Percentiles rank a stretch among this genome's conserved stretches.
phyloP scores from a whole-genome alignment of 1,140 invertebrate genomes.

The Dryas iulia region DNA sequence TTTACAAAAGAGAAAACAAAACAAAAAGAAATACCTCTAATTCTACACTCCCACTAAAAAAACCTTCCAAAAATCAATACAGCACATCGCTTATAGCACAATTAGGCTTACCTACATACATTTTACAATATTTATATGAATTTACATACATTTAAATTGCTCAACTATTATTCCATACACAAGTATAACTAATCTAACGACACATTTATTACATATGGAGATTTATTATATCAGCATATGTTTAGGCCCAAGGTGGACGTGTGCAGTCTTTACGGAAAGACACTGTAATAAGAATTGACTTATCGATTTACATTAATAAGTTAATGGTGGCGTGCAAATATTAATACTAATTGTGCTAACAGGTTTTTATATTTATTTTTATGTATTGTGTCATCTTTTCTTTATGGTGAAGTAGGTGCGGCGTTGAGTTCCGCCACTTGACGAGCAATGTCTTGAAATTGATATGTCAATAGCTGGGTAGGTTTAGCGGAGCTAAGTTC shows the following conservation, averaged over 20 bases:
- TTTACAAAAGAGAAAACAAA: too few species aligned
- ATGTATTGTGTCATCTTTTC: not conserved
- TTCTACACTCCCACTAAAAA: too few species aligned
- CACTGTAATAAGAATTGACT: slow-evolving; percentile 1
- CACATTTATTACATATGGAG: slow-evolving; percentile 5
- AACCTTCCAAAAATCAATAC: too few species aligned
- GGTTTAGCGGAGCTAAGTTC: too few species aligned
- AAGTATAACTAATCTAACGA: slow-evolving; percentile 7
- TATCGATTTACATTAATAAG: slow-evolving; percentile 17
- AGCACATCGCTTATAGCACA: too few species aligned
- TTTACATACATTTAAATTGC: not conserved
- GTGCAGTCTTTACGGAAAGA: slow-evolving; percentile 10
- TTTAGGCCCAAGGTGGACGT: slow-evolving; percentile 17
- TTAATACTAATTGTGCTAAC: not conserved
- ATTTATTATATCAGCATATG: slow-evolving; percentile 19
- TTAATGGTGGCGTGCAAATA: slow-evolving; percentile 10
- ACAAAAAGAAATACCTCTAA: too few species aligned
- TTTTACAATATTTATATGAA: too few species aligned
- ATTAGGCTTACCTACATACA: too few species aligned
- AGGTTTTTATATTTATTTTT: not conserved
- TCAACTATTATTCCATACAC: not conserved
- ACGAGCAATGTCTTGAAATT: too few species aligned
- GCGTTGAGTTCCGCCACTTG: not conserved
- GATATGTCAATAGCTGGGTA: too few species aligned
- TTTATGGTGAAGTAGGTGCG: not conserved